phyloP scores from a whole-genome alignment of 2,113 vertebrate genomes.

The Macroglossus sobrinus region DNA sequence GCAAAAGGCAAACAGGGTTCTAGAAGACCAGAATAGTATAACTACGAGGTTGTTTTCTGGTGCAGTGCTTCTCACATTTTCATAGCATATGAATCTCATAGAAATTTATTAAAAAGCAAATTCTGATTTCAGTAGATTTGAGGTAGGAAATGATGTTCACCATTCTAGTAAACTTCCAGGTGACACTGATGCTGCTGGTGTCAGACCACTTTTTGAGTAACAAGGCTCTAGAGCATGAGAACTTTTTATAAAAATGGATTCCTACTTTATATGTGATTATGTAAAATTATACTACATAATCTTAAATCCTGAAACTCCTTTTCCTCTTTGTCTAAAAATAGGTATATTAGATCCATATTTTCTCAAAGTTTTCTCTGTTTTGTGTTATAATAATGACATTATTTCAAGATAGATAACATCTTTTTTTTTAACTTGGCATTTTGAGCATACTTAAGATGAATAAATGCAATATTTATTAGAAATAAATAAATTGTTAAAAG shows the following conservation, averaged over 20 bases:
- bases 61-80: not conserved
- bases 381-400: not conserved
- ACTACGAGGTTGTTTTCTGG: not conserved
- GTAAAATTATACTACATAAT: not conserved
- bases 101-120: not conserved
- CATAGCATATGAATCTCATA: not conserved
- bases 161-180: not conserved
- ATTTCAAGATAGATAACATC: not conserved
- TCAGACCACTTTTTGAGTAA: not conserved
- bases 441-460: not conserved
- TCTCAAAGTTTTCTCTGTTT: not conserved
- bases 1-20: not conserved
- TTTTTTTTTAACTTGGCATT: not conserved
- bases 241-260: not conserved
- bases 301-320: not conserved
- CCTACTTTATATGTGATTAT: not conserved
- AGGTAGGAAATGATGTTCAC: not conserved
- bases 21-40: not conserved
- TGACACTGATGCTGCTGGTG: not conserved
- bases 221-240: not conserved
- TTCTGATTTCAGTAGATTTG: not conserved
- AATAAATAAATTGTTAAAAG: not conserved
- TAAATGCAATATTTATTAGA: not conserved
- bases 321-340: not conserved
- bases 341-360: not conserved